Conservation (phyloP, 1,140 invertebrate species). For the Lepidurus couesii region DNA sequence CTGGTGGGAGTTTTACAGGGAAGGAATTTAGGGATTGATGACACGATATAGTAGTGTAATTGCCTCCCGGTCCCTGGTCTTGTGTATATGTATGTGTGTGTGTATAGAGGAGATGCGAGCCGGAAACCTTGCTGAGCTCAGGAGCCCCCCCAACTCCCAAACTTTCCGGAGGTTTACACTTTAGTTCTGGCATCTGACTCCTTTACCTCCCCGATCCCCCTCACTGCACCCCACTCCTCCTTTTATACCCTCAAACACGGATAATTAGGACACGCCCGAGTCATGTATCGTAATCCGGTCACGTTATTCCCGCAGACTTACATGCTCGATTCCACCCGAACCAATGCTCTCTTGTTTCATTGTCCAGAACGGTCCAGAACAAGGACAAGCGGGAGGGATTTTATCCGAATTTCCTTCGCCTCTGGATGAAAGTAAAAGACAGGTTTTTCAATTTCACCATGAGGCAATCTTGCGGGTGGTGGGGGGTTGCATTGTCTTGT, state of each 20-base stretch:
- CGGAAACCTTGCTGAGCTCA: slow-evolving; percentile 3
- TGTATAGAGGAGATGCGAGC: background rate
- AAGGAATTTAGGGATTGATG: background rate
- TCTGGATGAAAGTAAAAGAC: background rate
- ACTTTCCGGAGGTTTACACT: slow-evolving; percentile 9
- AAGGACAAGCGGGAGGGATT: background rate
- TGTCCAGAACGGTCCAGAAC: background rate
- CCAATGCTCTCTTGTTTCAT: background rate
- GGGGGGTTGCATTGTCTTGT: background rate
- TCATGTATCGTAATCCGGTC: slow-evolving; percentile 10
- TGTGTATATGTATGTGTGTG: background rate
- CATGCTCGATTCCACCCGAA: background rate
- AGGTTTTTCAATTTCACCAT: background rate
- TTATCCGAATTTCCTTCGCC: background rate
- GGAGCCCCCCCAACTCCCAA: background rate
- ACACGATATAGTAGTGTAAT: background rate
- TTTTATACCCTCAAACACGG: background rate
- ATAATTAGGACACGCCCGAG: background rate
- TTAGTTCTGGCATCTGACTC: background rate
- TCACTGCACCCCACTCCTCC: background rate
- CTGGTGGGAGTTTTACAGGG: background rate
- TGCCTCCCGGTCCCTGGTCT: background rate
- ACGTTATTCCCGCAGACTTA: background rate
- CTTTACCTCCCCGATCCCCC: background rate
- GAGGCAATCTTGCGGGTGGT: background rate